Percentiles rank a stretch among this genome's conserved stretches.
phyloP scores from a whole-genome alignment of 2,113 vertebrate genomes.

The Erythrocercus mccallii region DNA sequence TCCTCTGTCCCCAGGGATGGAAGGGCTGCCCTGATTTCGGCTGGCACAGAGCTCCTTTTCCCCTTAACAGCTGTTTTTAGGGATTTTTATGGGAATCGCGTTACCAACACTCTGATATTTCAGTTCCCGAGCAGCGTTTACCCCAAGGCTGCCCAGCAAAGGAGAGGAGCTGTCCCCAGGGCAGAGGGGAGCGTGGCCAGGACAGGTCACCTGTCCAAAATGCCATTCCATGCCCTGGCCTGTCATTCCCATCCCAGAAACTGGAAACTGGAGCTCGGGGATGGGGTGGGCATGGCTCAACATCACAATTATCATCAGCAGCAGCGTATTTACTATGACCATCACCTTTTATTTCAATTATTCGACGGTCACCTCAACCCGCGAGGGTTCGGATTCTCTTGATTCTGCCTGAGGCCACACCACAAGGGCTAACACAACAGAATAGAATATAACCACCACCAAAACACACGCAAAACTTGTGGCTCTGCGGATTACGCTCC shows the following conservation, averaged over 20 bases:
- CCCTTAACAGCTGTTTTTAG: rapidly evolving
- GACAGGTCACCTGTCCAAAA: background rate
- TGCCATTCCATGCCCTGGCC: background rate
- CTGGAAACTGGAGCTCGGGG: background rate
- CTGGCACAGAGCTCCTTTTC: background rate
- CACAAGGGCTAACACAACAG: rapidly evolving
- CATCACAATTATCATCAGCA: rapidly evolving
- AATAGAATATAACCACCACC: rapidly evolving
- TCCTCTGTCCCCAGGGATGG: background rate
- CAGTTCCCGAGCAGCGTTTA: rapidly evolving
- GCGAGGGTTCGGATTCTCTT: no score
- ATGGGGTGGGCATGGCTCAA: background rate
- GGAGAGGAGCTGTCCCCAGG: background rate
- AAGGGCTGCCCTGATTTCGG: background rate
- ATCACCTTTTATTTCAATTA: rapidly evolving
- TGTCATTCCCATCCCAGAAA: rapidly evolving
- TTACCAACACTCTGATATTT: rapidly evolving
- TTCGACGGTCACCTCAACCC: no score
- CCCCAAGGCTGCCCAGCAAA: rapidly evolving
- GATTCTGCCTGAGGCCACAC: background rate
- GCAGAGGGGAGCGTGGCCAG: background rate
- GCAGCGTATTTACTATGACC: rapidly evolving
- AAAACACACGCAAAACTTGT: background rate
- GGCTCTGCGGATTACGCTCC: background rate
- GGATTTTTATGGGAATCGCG: background rate